Evolutionary conservation across 2,797 vertebrate genomes (phyloP).

Genomic region (Sphenodon punctatus): DNA sequence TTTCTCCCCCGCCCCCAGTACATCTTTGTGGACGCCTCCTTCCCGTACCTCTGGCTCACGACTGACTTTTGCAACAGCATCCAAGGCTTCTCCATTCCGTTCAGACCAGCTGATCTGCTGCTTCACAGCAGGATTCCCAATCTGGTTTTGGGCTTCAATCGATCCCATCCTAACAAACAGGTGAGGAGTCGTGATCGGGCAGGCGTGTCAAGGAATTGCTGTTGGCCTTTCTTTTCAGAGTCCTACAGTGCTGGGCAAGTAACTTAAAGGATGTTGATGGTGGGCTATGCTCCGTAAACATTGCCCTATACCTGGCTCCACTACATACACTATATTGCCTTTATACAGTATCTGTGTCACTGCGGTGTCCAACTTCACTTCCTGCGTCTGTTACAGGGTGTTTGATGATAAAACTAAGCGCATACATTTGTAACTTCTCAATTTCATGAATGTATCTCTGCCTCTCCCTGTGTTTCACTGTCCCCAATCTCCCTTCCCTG

Average conservation of each 20-base stretch:
- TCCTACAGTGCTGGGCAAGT: background rate
- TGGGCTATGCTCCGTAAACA: background rate
- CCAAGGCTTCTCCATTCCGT: constrained; percentile 88
- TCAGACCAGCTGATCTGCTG: constrained; percentile 91
- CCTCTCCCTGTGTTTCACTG: too few relatives aligned
- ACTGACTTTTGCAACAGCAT: constrained; percentile 91
- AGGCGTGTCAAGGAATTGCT: background rate
- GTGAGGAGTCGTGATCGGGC: constrained; percentile 49
- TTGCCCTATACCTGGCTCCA: too few relatives aligned
- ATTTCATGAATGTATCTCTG: too few relatives aligned
- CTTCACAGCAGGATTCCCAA: constrained; percentile 84
- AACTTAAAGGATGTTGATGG: background rate
- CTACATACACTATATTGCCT: too few relatives aligned
- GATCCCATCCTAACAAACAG: constrained; percentile 93
- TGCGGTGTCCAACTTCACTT: too few relatives aligned
- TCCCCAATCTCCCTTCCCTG: too few relatives aligned
- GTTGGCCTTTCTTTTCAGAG: background rate
- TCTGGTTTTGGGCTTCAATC: constrained; percentile 91
- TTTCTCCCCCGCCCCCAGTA: constrained; percentile 78
- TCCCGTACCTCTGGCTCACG: constrained; percentile 92
- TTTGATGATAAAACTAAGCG: too few relatives aligned
- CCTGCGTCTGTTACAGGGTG: too few relatives aligned
- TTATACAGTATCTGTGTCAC: too few relatives aligned
- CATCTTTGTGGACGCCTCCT: constrained; percentile 90
- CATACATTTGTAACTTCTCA: too few relatives aligned